Percentiles rank a stretch among this genome's conserved stretches.
phyloP scores from a whole-genome alignment of 2,888 invertebrate species.

The Ischnura elegans region DNA sequence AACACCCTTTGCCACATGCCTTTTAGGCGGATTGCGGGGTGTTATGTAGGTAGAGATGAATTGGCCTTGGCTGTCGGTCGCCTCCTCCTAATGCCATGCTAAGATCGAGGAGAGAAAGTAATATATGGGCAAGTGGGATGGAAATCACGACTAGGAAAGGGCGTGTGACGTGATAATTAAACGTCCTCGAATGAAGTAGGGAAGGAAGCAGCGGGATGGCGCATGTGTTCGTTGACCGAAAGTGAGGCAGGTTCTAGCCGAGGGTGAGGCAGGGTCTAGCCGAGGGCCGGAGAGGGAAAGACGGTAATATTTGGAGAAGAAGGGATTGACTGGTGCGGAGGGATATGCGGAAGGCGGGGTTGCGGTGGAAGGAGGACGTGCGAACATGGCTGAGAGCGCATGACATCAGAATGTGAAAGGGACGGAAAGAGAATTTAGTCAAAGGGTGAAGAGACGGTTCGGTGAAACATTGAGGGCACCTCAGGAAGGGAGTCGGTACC shows the following conservation, averaged over 20 bases:
- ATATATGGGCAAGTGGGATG: neutral
- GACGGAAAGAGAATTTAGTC: neutral
- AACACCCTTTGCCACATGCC: too few relatives aligned
- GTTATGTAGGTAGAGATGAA: too few relatives aligned
- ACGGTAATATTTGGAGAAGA: neutral
- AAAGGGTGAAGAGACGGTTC: neutral
- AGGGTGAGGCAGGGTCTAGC: neutral
- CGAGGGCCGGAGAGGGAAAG: neutral
- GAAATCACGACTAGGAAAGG: neutral
- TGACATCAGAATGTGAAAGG: neutral
- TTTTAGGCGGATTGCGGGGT: too few relatives aligned
- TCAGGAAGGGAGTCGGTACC: neutral
- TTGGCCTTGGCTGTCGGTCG: too few relatives aligned
- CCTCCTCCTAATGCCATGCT: too few relatives aligned
- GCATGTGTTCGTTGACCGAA: neutral
- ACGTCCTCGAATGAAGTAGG: constrained; percentile 22
- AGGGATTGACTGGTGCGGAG: neutral
- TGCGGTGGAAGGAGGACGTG: neutral
- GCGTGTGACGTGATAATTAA: constrained; percentile 31
- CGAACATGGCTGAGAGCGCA: neutral
- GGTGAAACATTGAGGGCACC: neutral
- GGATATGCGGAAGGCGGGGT: neutral
- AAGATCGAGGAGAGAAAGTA: too few relatives aligned
- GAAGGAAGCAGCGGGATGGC: neutral
- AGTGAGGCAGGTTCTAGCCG: neutral